Evolutionary conservation across 2,113 vertebrate species (phyloP).

Genomic region (Dromas ardeola): DNA sequence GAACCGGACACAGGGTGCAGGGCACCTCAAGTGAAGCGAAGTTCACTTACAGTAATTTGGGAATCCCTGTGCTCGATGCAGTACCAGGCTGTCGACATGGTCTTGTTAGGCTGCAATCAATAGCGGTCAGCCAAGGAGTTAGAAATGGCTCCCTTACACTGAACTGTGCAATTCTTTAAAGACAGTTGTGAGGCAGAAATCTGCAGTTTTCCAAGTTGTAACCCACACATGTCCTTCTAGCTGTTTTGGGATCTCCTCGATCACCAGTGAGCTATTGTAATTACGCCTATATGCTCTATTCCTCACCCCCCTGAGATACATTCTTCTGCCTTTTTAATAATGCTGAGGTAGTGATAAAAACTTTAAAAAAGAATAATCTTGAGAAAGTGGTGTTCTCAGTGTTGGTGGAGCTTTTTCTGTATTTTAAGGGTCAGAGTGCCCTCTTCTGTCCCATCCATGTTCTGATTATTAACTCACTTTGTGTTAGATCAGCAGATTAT

Average conservation of each 20-base stretch:
- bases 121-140: neutral
- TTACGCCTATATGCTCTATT: neutral
- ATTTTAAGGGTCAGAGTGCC: constrained; percentile 33
- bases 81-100: neutral
- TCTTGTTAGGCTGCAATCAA: neutral
- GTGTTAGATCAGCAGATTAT: neutral
- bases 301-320: neutral
- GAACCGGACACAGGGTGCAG: neutral
- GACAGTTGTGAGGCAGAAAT: neutral
- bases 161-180: neutral
- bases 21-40: neutral
- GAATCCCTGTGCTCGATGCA: neutral
- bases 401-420: neutral
- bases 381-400: rapidly evolving
- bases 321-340: neutral
- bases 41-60: neutral
- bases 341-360: neutral
- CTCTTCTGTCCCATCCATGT: neutral
- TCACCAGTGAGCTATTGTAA: neutral
- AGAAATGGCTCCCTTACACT: neutral
- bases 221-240: neutral
- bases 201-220: neutral
- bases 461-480: neutral
- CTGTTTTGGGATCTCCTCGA: neutral
- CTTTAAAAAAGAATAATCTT: neutral